A percentile compares a stretch with the other conserved stretches of the same genome.
Conservation (phyloP, 1,140 invertebrate genomes). For the Orchesella cincta region DNA sequence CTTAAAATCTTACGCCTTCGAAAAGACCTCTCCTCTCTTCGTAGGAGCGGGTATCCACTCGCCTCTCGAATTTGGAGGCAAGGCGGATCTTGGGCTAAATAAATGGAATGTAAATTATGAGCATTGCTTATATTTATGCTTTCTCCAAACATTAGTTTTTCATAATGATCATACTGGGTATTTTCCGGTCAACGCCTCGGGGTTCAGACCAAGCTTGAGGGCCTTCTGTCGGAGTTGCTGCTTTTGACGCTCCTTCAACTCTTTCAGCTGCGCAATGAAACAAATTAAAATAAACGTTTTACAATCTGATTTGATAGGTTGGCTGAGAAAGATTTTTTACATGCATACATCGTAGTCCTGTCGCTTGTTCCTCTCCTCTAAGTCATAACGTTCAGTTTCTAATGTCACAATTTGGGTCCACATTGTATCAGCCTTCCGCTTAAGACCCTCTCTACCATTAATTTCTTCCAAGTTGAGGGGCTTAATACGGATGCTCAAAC, state of each 20-base stretch:
- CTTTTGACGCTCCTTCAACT: constrained; percentile 96
- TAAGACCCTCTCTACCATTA: constrained; percentile 55
- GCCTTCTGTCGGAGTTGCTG: constrained; percentile 95
- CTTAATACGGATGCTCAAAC: constrained; percentile 60
- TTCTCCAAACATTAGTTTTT: no score
- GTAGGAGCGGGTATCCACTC: constrained; percentile 96
- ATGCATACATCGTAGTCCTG: constrained; percentile 69
- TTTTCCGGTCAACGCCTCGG: constrained; percentile 91
- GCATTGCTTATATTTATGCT: neutral
- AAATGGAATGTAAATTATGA: constrained; percentile 1
- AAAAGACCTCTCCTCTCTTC: constrained; percentile 94
- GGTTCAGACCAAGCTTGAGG: constrained; percentile 92
- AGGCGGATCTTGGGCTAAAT: constrained; percentile 95
- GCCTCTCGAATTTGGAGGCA: constrained; percentile 97
- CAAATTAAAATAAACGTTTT: constrained; percentile 12
- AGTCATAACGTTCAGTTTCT: constrained; percentile 67
- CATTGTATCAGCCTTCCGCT: constrained; percentile 62
- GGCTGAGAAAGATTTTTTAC: no score
- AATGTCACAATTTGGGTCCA: constrained; percentile 62
- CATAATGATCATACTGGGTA: constrained; percentile 94
- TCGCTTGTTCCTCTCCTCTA: constrained; percentile 64
- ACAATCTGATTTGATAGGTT: no score
- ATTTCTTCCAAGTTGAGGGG: constrained; percentile 57
- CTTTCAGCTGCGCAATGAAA: constrained; percentile 78
- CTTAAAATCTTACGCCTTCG: constrained; percentile 78